A percentile compares a stretch with the other conserved stretches of the same genome.
These are phyloP conservation scores for Alloplasta piceator DNA, from an alignment of 2,888 invertebrate genomes.

Conservation along the genomic window DNA sequence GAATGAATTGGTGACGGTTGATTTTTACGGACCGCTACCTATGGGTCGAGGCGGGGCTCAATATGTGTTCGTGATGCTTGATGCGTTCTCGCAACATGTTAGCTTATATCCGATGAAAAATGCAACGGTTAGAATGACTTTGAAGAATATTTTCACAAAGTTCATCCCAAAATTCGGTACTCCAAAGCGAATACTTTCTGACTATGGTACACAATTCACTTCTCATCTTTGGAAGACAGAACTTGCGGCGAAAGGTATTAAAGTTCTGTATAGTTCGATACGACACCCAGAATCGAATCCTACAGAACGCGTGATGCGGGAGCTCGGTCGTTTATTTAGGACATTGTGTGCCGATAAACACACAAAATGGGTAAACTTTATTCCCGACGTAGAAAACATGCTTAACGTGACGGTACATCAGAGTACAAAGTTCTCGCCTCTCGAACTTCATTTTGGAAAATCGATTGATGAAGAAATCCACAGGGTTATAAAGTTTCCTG, in stretches of 20 bases:
- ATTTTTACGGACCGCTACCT: too few relatives aligned
- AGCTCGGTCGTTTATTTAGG: constrained; percentile 63
- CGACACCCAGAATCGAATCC: constrained; percentile 63
- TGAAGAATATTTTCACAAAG: too few relatives aligned
- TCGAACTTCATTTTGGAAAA: constrained; percentile 10
- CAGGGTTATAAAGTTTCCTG: too few relatives aligned
- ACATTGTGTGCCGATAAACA: constrained; percentile 57
- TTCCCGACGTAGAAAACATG: constrained; percentile 46
- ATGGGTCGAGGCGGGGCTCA: too few relatives aligned
- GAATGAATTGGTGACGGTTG: too few relatives aligned
- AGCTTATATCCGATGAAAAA: too few relatives aligned
- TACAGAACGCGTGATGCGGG: constrained; percentile 60
- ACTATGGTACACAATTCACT: constrained; percentile 57
- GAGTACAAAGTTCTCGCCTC: constrained; percentile 18
- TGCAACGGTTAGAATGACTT: too few relatives aligned
- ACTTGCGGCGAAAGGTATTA: constrained; percentile 21
- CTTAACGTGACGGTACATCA: constrained; percentile 59
- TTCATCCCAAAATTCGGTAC: neutral
- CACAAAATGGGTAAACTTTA: constrained; percentile 58
- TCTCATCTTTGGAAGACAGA: constrained; percentile 40
- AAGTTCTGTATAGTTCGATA: constrained; percentile 50
- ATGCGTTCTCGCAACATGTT: too few relatives aligned
- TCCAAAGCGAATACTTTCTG: constrained; percentile 32
- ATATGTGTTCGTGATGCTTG: too few relatives aligned
- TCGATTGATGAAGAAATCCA: neutral